phyloP scores from a whole-genome alignment of 2,888 invertebrate genomes.

The Lepidocyrtinus sp. region DNA sequence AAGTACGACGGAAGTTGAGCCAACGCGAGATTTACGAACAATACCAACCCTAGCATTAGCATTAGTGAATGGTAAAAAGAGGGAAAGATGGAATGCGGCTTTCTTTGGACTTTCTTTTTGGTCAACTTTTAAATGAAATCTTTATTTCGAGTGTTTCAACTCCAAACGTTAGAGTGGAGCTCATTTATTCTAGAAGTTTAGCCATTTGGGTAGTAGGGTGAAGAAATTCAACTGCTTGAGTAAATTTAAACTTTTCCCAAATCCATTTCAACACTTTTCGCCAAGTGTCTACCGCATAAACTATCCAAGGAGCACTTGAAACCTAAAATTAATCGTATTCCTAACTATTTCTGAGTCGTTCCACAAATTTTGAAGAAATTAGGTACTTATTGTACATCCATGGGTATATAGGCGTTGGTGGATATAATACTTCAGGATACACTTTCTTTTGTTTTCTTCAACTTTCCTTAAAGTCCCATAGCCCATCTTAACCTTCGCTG shows the following conservation, averaged over 20 bases:
- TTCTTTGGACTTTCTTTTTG: neutral
- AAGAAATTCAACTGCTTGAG: neutral
- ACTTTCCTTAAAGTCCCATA: neutral
- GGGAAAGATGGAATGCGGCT: neutral
- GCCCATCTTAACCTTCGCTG: no score
- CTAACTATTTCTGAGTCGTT: no score
- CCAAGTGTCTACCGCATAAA: neutral
- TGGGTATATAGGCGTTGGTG: no score
- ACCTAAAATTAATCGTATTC: no score
- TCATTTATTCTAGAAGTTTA: neutral
- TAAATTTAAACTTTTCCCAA: slow-evolving; percentile 8
- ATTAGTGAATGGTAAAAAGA: neutral
- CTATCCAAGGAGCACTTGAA: no score
- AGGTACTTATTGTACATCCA: no score
- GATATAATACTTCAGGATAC: no score
- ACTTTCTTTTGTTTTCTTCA: neutral
- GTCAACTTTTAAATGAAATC: neutral
- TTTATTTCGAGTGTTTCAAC: neutral
- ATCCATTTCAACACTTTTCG: neutral
- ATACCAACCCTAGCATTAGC: no score
- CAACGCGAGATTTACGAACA: no score
- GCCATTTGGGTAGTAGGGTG: no score
- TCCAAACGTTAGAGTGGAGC: neutral
- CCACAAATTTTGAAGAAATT: no score
- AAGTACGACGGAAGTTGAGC: no score